A percentile compares a stretch with the other conserved stretches of the same genome.
Evolutionary conservation across 2,797 vertebrate genomes (phyloP).

Genomic region (Urosaurus nigricauda): DNA sequence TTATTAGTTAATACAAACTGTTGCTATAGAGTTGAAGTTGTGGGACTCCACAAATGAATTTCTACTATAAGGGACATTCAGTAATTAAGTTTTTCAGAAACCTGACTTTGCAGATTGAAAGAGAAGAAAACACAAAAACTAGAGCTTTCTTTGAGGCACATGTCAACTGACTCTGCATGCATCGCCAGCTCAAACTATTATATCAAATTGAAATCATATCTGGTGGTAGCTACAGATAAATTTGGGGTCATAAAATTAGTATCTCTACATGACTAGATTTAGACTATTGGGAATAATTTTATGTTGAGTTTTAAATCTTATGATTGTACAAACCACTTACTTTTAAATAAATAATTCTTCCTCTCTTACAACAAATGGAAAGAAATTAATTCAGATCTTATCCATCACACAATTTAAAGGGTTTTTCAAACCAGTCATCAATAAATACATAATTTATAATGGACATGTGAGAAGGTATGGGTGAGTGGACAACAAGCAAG

Average conservation of each 20-base stretch:
- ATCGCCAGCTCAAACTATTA: neutral
- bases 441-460: conserved; percentile 20
- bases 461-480: conserved; percentile 23
- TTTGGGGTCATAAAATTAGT: neutral
- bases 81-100: neutral
- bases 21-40: neutral
- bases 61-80: neutral
- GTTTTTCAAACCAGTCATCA: neutral
- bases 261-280: neutral
- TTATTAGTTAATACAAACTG: neutral
- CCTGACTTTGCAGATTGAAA: too few species aligned
- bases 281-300: neutral
- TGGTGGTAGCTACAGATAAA: conserved; percentile 21
- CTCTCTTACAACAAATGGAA: conserved; percentile 6
- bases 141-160: conserved; percentile 30
- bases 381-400: conserved; percentile 6
- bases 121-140: neutral
- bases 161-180: neutral
- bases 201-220: conserved; percentile 20
- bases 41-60: neutral
- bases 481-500: conserved; percentile 45
- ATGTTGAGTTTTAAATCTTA: neutral
- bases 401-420: neutral
- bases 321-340: conserved; percentile 5
- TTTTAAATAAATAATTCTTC: conserved; percentile 13